These are phyloP conservation scores for Potamarius usumacintae DNA, from an alignment of 2,113 vertebrate genomes.

Conservation along the genomic window DNA sequence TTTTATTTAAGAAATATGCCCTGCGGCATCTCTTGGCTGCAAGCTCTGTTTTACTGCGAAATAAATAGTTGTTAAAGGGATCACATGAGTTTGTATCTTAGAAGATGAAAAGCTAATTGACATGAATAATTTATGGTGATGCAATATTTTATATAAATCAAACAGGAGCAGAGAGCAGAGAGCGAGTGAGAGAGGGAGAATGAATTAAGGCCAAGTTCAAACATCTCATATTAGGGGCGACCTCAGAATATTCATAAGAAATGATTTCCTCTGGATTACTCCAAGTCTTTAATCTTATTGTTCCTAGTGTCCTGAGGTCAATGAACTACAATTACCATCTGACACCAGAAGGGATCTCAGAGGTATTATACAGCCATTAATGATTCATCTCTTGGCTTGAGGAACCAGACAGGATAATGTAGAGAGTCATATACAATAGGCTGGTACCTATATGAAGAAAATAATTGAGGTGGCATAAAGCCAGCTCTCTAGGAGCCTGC, in stretches of 20 bases:
- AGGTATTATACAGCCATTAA: constrained; percentile 64
- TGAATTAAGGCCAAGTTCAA: constrained; percentile 71
- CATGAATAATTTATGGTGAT: constrained; percentile 77
- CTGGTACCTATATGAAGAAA: constrained; percentile 43
- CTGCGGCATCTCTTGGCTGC: constrained; percentile 80
- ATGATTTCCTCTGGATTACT: constrained; percentile 63
- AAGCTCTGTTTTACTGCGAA: constrained; percentile 86
- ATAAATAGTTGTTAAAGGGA: constrained; percentile 94
- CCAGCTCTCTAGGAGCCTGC: neutral
- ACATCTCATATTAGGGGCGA: constrained; percentile 56
- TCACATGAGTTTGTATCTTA: constrained; percentile 86
- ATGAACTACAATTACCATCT: constrained; percentile 67
- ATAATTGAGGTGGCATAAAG: constrained; percentile 24
- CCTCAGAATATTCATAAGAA: constrained; percentile 68
- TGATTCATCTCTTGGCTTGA: constrained; percentile 44
- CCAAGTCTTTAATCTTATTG: constrained; percentile 66
- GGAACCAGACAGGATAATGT: constrained; percentile 19
- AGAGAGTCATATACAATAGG: constrained; percentile 15
- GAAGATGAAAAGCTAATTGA: constrained; percentile 88
- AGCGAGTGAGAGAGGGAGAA: constrained; percentile 23
- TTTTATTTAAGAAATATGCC: constrained; percentile 95
- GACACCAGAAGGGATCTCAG: constrained; percentile 66
- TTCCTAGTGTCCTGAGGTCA: constrained; percentile 72
- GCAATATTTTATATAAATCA: constrained; percentile 75
- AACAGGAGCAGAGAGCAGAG: constrained; percentile 62